phyloP scores from a whole-genome alignment of 2,888 invertebrate species.

The Pheosia tremula region DNA sequence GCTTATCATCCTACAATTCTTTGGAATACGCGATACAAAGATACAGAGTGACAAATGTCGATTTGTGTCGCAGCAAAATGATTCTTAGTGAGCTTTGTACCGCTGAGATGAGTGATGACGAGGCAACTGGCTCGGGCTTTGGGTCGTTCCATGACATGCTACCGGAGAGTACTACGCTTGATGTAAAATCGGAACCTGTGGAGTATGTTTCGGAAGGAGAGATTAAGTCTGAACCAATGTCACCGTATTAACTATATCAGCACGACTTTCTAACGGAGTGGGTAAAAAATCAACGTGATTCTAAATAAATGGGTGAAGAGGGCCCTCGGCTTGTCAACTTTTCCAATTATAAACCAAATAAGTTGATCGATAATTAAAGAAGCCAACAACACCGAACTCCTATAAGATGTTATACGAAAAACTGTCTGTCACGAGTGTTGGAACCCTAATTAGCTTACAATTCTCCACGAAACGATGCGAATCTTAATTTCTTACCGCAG shows the following conservation, averaged over 20 bases:
- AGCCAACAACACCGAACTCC: no score
- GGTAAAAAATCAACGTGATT: no score
- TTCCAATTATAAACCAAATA: no score
- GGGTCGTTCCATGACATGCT: constrained; percentile 48
- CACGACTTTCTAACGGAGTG: no score
- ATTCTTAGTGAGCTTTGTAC: constrained; percentile 71
- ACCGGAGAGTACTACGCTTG: constrained; percentile 60
- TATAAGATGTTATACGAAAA: no score
- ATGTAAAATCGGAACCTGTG: constrained; percentile 40
- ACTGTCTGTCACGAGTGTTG: no score
- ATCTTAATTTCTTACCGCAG: no score
- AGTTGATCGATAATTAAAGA: no score
- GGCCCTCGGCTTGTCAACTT: no score
- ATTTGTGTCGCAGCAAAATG: constrained; percentile 52
- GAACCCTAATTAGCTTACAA: no score
- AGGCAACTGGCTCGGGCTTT: constrained; percentile 40
- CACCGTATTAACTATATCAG: constrained; percentile 23
- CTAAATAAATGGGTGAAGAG: no score
- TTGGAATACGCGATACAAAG: constrained; percentile 63
- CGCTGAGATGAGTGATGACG: constrained; percentile 68
- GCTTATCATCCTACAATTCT: constrained; percentile 49
- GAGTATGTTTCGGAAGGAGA: constrained; percentile 22
- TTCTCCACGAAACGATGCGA: no score
- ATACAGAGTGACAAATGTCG: constrained; percentile 46
- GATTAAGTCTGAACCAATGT: constrained; percentile 51